Conservation (phyloP, 2,113 vertebrate genomes). For the Capra hircus region DNA sequence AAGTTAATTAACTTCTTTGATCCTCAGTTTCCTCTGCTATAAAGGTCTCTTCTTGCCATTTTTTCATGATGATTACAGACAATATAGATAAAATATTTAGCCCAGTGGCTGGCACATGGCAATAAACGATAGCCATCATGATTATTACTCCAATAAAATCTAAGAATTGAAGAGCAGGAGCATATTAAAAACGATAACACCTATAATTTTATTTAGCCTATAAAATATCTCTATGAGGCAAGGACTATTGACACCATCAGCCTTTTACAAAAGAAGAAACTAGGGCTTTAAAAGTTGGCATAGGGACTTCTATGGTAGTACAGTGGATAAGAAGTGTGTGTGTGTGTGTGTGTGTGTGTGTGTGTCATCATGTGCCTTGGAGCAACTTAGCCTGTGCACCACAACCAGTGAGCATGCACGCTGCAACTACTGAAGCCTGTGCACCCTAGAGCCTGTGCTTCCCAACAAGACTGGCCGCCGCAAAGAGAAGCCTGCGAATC, state of each 20-base stretch:
- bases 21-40: background rate
- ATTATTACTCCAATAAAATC: background rate
- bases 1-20: background rate
- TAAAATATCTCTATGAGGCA: background rate
- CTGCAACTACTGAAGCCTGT: background rate
- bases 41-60: background rate
- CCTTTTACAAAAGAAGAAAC: background rate
- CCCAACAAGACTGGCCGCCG: fast-evolving
- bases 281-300: background rate
- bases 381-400: background rate
- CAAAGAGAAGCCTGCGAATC: background rate
- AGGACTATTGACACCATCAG: background rate
- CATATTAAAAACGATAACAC: background rate
- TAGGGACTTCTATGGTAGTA: background rate
- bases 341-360: background rate
- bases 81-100: background rate
- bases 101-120: background rate
- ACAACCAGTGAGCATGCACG: background rate
- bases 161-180: background rate
- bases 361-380: background rate
- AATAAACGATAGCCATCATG: background rate
- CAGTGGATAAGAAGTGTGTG: background rate
- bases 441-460: background rate
- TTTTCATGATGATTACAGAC: background rate
- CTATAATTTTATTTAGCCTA: background rate